Evolutionary conservation across 1,140 invertebrate species (phyloP), one percentile per base, ranked within the genome.

Genomic region (Drosophila oshimai): DNA sequence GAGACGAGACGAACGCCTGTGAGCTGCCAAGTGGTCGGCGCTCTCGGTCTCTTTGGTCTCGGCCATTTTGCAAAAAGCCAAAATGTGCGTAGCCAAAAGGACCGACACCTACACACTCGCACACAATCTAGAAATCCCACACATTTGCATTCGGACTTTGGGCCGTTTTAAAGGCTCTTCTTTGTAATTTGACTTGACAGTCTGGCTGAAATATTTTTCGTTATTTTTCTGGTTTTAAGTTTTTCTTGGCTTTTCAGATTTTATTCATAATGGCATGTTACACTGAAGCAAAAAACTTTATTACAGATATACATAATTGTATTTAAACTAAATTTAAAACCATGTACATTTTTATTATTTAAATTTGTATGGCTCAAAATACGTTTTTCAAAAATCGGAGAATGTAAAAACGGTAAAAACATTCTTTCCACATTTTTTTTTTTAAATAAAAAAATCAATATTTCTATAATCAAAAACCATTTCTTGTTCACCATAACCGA

Each of bases 101-200:
- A 41, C 39, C 10, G 2, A 37, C 33, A 39, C 18, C 31, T 13
- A 58, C 60, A 58, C 47, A 36, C 24, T 9, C 41, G 15, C 39
- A n/a, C 36, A 47, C 37, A 29, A 15, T 24, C 9, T 13, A 71
- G 18, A 5, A 34, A 24, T 20, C 31, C 18, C 28, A 34, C 7
- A 58, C 42, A 46, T 9, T n/a, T 15, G 37, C 67, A 71, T 58
- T 31, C 67, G 68, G 68, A 71, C 54, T 49, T 71, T 71, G 17
- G 37, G 24, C 31, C 44, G 37, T 57, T 60, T 71, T 71, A 71
- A 69, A 71, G 68, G 41, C 39, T 51, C 29, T 70, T 50, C 33
- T 33, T 71, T 71, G 62, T 50, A 61, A 71, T 46, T 50, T 61
- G 45, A 60, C 68, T 50, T 71, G 54, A 50, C 67, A 71, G 67